Evolutionary conservation across 2,888 invertebrate species (phyloP).

Genomic region (Boloria euphrosyne): DNA sequence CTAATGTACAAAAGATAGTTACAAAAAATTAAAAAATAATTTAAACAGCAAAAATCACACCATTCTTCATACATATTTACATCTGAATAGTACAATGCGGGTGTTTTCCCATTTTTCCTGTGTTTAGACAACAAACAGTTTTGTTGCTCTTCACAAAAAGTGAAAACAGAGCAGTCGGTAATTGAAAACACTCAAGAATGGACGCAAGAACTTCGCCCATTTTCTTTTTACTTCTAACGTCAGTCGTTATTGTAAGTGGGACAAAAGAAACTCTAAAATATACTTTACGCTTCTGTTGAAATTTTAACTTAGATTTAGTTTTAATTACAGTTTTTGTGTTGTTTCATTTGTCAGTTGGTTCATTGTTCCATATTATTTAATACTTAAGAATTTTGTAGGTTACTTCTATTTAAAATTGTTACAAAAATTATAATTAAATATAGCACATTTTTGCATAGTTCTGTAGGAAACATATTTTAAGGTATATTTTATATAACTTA

Average conservation of each 20-base stretch:
- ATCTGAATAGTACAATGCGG: constrained; percentile 15
- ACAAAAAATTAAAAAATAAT: too few relatives aligned
- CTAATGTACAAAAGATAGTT: too few relatives aligned
- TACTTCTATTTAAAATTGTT: too few relatives aligned
- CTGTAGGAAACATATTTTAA: too few relatives aligned
- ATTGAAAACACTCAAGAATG: constrained; percentile 47
- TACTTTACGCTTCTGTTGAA: constrained; percentile 17
- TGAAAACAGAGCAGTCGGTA: constrained; percentile 40
- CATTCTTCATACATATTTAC: neutral
- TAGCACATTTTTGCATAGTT: too few relatives aligned
- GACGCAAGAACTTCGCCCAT: constrained; percentile 48
- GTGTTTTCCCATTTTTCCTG: constrained; percentile 36
- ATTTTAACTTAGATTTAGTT: constrained; percentile 24
- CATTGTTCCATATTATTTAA: neutral
- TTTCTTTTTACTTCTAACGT: constrained; percentile 48
- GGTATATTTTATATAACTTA: too few relatives aligned
- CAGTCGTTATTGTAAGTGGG: constrained; percentile 49
- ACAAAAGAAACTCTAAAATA: constrained; percentile 32
- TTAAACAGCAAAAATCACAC: neutral
- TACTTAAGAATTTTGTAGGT: too few relatives aligned
- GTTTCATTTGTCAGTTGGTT: neutral
- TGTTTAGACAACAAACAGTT: constrained; percentile 40
- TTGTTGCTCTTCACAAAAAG: constrained; percentile 30
- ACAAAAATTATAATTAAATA: too few relatives aligned
- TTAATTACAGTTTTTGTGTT: constrained; percentile 23